Evolutionary conservation across 2,888 invertebrate genomes (phyloP).

Genomic region (Caenorhabditis panamensis): DNA sequence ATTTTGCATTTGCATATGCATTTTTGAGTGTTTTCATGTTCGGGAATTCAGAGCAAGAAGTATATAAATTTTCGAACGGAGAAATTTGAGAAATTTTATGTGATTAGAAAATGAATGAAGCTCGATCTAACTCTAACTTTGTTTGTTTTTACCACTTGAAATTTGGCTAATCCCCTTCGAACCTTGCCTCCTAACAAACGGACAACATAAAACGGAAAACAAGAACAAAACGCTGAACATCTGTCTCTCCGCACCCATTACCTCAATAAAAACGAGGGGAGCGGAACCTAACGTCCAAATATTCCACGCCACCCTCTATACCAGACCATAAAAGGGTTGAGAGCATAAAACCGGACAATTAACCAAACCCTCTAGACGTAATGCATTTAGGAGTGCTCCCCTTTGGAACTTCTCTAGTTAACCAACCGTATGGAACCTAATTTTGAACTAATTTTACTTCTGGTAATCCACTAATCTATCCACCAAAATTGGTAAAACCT

Average conservation of each 20-base stretch:
- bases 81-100: too few relatives aligned
- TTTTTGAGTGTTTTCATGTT: conserved; percentile 28
- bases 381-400: conserved; percentile 40
- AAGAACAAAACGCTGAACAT: conserved; percentile 13
- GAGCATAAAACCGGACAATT: conserved; percentile 51
- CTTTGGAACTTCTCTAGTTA: conserved; percentile 36
- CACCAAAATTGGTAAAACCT: conserved; percentile 26
- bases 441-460: conserved; percentile 35
- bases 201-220: conserved; percentile 3
- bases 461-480: too few relatives aligned
- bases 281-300: conserved; percentile 12
- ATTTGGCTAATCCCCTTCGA: too few relatives aligned
- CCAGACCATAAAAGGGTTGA: conserved; percentile 37
- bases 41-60: background rate
- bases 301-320: conserved; percentile 28
- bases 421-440: conserved; percentile 60
- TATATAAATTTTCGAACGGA: background rate
- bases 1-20: conserved; percentile 31
- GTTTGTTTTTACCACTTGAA: too few relatives aligned
- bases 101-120: too few relatives aligned
- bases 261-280: conserved; percentile 24
- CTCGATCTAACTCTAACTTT: too few relatives aligned
- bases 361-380: conserved; percentile 36
- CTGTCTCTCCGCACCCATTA: conserved; percentile 11
- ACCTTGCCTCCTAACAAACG: too few relatives aligned